These are phyloP conservation scores for Xenotilapia flavipinnis DNA, from an alignment of 2,113 vertebrate genomes.

Conservation along the genomic window DNA sequence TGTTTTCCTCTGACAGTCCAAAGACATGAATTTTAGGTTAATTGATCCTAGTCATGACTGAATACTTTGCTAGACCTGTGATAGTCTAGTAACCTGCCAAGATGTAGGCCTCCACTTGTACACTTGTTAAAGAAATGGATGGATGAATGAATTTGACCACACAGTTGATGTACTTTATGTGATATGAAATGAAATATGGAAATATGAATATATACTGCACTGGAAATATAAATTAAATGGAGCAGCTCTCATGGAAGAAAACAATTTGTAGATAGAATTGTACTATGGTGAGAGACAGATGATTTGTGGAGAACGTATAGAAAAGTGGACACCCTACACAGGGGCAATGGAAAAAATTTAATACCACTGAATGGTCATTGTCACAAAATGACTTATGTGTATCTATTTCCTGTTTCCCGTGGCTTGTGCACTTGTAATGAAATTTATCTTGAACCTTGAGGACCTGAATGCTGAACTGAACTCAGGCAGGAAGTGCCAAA, in stretches of 20 bases:
- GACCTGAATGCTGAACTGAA: neutral
- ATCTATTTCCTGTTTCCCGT: neutral
- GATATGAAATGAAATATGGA: neutral
- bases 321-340: neutral
- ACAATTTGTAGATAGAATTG: neutral
- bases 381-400: neutral
- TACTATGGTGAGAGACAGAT: neutral
- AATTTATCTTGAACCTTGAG: neutral
- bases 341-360: neutral
- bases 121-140: neutral
- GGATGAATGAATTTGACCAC: neutral
- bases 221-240: neutral
- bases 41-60: neutral
- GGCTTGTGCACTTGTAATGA: neutral
- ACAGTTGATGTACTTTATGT: neutral
- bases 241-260: neutral
- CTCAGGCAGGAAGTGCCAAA: neutral
- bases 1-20: neutral
- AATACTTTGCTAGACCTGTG: neutral
- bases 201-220: neutral
- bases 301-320: neutral
- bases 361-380: neutral
- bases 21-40: neutral
- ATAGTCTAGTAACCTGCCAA: neutral
- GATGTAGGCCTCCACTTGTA: neutral